Conservation (phyloP, 2,888 invertebrate genomes). For the Coleophora flavipennella region DNA sequence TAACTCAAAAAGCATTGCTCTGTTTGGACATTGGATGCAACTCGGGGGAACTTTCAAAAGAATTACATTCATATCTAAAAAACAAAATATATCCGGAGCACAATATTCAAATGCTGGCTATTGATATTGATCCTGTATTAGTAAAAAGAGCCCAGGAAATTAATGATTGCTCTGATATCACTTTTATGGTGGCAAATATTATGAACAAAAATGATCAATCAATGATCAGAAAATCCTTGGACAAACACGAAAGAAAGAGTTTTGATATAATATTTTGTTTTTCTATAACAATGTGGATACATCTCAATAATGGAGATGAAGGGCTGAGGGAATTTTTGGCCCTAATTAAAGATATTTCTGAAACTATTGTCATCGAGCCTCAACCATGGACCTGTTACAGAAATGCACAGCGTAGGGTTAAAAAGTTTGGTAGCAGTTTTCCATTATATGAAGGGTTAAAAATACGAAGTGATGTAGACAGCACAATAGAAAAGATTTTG, state of each 20-base stretch:
- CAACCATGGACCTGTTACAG: constrained; percentile 91
- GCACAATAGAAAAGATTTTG: constrained; percentile 73
- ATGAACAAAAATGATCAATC: constrained; percentile 51
- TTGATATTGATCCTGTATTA: constrained; percentile 82
- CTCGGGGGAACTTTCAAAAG: constrained; percentile 80
- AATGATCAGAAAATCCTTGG: constrained; percentile 61
- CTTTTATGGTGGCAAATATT: constrained; percentile 75
- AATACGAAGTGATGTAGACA: constrained; percentile 74
- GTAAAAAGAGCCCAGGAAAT: constrained; percentile 77
- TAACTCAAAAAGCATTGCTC: constrained; percentile 34
- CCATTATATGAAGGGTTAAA: constrained; percentile 72
- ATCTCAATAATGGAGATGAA: constrained; percentile 85
- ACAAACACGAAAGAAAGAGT: constrained; percentile 35
- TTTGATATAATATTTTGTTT: constrained; percentile 85
- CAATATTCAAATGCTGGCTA: constrained; percentile 70
- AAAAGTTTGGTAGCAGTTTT: constrained; percentile 75
- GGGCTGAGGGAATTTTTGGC: constrained; percentile 77
- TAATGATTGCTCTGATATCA: constrained; percentile 56
- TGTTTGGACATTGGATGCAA: constrained; percentile 86
- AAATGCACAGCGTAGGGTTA: constrained; percentile 81
- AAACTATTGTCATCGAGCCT: constrained; percentile 81
- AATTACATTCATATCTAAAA: constrained; percentile 67
- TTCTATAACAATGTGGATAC: constrained; percentile 93
- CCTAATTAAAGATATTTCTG: constrained; percentile 64
- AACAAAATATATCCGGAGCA: constrained; percentile 36